Evolutionary conservation across 1,140 invertebrate species (phyloP), one percentile per base, ranked within the genome.

Genomic region (Spodoptera litura): DNA sequence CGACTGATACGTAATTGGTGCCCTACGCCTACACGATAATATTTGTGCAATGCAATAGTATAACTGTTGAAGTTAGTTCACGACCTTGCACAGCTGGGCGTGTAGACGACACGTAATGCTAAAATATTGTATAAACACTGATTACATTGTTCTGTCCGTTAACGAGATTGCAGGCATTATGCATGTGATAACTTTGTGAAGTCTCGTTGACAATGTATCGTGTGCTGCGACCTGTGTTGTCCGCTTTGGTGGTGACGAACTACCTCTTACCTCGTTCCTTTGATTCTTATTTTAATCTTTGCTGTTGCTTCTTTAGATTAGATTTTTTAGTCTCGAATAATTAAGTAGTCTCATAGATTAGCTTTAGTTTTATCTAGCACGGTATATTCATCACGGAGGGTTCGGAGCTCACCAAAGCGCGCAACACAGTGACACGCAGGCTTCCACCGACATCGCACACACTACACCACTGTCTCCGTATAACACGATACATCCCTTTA

Each of bases 401-500:
- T 64, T 62, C 73, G 59, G 44, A 25, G 38, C 73, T 61, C 51
- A 80, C 75, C 68, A 74, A 80, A 78, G 70, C 78, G 78, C 31
- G 35, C 76, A 76, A 78, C 49, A 74, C 78, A n/a, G 62, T 78
- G 64, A 55, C 49, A 72, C 77, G 51, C 68, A 55, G 73, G 79
- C 78, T 83, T 83, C 80, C 75, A 82, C 81, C 62, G 62, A 56
- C 79, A 71, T 80, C 59, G 70, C 75, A 85, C 75, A 85, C 86
- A 86, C 79, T 61, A 89, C 87, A 91, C 83, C 66, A 71, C 80
- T 83, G 70, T 75, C 78, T 82, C 55, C 84, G 80, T 91, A 73
- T 93, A 93, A 93, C 90, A 91, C 87, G 73, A 73, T 82, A 83
- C 90, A 91, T 93, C 89, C 86, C 89, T 92, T 94, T 91, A 84